A percentile compares a stretch with the other conserved stretches of the same genome.
Conservation (phyloP, 1,140 invertebrate species). For the Drosophila erecta region DNA sequence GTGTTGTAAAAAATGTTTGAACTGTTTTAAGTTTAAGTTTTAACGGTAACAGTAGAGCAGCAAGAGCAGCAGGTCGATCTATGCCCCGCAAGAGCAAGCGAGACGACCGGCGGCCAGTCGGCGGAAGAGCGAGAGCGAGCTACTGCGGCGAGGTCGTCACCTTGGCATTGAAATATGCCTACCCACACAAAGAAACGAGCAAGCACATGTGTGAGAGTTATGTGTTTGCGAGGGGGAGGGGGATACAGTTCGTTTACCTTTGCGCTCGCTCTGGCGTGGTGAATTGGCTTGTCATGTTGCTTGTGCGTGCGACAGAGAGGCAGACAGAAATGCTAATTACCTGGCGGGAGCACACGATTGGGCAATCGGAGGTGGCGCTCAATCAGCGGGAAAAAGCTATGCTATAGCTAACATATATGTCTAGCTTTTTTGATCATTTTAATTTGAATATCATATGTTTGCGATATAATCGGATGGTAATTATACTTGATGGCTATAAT, state of each 20-base stretch:
- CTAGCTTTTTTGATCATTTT: background rate
- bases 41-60: slow-evolving; percentile 82
- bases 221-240: background rate
- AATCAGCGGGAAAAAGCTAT: background rate
- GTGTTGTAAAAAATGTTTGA: slow-evolving; percentile 84
- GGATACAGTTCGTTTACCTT: slow-evolving; percentile 68
- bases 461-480: too few species aligned
- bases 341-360: background rate
- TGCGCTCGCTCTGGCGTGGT: slow-evolving; percentile 48
- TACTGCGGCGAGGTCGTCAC: slow-evolving; percentile 42
- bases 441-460: background rate
- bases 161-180: slow-evolving; percentile 72
- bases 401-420: background rate
- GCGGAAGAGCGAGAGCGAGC: slow-evolving; percentile 19
- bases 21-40: slow-evolving; percentile 85
- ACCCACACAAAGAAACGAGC: slow-evolving; percentile 14
- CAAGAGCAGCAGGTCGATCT: slow-evolving; percentile 42
- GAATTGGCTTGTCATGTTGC: slow-evolving; percentile 53
- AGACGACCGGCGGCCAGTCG: slow-evolving; percentile 1
- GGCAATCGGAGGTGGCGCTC: background rate
- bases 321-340: slow-evolving; percentile 46
- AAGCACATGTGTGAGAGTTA: slow-evolving; percentile 10
- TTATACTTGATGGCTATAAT: too few species aligned
- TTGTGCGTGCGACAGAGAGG: slow-evolving; percentile 41
- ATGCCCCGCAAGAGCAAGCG: slow-evolving; percentile 10